Conservation (phyloP, 2,888 invertebrate genomes). For the Parnassius mnemosyne region DNA sequence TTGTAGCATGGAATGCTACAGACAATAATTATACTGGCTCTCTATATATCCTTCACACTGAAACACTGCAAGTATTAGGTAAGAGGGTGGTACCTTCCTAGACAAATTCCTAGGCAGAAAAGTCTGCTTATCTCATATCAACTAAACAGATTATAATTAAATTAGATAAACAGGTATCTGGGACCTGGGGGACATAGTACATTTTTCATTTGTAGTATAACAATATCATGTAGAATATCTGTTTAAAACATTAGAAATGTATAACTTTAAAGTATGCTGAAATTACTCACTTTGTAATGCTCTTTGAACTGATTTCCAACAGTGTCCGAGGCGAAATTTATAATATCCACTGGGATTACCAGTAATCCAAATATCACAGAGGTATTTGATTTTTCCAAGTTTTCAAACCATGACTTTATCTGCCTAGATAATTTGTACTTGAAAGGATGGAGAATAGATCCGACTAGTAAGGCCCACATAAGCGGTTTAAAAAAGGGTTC, state of each 20-base stretch:
- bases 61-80: too few species aligned
- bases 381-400: conserved; percentile 83
- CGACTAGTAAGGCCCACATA: conserved; percentile 97
- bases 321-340: conserved; percentile 87
- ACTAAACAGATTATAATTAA: too few species aligned
- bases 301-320: conserved; percentile 86
- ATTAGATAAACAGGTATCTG: too few species aligned
- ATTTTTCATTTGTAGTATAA: not conserved
- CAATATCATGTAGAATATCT: not conserved
- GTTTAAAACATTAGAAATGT: not conserved
- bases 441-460: conserved; percentile 98
- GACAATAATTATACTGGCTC: too few species aligned
- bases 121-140: too few species aligned
- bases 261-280: not conserved
- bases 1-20: too few species aligned
- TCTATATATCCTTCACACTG: too few species aligned
- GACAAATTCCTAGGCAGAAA: too few species aligned
- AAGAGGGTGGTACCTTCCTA: too few species aligned
- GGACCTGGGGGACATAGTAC: too few species aligned
- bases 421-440: conserved; percentile 89
- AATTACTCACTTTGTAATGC: conserved; percentile 75
- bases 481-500: conserved; percentile 96
- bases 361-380: conserved; percentile 82
- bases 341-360: conserved; percentile 86
- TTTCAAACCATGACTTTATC: conserved; percentile 89